These are phyloP conservation scores for Gymnothorax reevesii DNA, from an alignment of 2,797 vertebrate genomes.

Conservation along the genomic window DNA sequence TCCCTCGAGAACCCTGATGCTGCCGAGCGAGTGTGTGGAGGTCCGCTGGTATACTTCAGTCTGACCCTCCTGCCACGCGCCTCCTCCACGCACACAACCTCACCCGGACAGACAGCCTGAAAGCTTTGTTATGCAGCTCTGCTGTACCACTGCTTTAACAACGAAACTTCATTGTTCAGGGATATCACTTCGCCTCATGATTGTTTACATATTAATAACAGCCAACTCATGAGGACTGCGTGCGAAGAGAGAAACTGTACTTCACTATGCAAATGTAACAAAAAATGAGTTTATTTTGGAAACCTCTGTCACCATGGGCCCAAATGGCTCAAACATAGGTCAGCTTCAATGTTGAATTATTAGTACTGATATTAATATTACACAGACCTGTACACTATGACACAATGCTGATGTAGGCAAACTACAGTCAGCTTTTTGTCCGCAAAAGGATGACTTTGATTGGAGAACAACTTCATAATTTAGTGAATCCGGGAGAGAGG, in stretches of 20 bases:
- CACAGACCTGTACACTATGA: too few species aligned
- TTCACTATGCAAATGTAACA: neutral
- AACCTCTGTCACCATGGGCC: neutral
- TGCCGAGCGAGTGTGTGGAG: neutral
- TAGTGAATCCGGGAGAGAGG: too few species aligned
- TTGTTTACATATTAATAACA: neutral
- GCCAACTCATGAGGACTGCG: neutral
- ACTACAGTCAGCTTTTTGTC: too few species aligned
- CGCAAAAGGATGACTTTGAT: too few species aligned
- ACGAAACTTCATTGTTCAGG: neutral
- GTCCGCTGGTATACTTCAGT: neutral
- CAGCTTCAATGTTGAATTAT: neutral
- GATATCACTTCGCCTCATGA: neutral
- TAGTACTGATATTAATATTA: neutral
- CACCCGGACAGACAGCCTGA: neutral
- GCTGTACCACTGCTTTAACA: neutral
- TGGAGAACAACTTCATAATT: too few species aligned
- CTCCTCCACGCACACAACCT: too few species aligned
- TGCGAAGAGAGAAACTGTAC: neutral
- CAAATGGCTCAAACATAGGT: neutral
- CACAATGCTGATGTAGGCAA: too few species aligned
- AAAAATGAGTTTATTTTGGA: neutral
- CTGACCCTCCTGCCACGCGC: neutral
- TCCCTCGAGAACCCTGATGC: neutral
- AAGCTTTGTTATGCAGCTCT: neutral